Conservation (phyloP, 2,113 vertebrate genomes). For the Sturnira hondurensis region DNA sequence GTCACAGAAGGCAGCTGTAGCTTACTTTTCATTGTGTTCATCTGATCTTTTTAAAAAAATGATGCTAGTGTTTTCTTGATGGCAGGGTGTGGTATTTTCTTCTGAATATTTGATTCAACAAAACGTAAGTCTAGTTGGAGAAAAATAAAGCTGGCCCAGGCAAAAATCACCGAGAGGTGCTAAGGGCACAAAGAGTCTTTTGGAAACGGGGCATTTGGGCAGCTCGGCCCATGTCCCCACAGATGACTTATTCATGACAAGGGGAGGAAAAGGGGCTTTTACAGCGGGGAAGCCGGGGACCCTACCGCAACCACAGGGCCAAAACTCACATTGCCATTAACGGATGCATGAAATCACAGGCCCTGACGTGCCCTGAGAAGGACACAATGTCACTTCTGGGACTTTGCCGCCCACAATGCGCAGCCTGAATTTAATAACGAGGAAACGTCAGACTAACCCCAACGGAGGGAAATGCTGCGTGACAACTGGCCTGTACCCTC, state of each 20-base stretch:
- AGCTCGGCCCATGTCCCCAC: rapidly evolving
- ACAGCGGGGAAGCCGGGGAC: neutral
- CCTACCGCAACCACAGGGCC: neutral
- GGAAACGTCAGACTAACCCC: neutral
- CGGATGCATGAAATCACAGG: neutral
- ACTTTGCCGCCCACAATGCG: rapidly evolving
- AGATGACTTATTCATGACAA: neutral
- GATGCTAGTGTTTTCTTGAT: neutral
- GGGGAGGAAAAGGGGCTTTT: neutral
- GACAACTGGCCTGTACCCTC: neutral
- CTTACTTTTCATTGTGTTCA: no score
- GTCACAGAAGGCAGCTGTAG: neutral
- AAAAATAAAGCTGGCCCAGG: neutral
- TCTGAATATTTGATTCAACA: neutral
- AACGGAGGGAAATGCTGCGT: no score
- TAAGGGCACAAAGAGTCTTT: rapidly evolving
- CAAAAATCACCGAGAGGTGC: neutral
- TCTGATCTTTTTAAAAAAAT: neutral
- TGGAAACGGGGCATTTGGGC: neutral
- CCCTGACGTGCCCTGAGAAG: neutral
- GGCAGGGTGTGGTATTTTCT: neutral
- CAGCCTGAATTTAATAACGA: neutral
- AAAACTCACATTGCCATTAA: neutral
- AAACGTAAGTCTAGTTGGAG: neutral
- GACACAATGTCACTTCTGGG: neutral